These are phyloP conservation scores for Python bivittatus DNA, from an alignment of 2,113 vertebrate genomes.

Conservation along the genomic window DNA sequence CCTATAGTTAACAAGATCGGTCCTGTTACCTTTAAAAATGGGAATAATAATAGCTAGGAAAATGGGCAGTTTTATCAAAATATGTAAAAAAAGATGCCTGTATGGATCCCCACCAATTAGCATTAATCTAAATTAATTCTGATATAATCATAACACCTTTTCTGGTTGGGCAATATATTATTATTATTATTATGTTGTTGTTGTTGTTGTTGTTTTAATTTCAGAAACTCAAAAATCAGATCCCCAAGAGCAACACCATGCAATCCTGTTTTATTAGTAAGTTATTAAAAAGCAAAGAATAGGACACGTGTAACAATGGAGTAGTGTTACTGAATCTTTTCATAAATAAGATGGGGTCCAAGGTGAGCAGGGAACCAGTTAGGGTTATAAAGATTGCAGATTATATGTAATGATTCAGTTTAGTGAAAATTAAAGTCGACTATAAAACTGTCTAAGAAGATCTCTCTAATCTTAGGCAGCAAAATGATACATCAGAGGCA, in stretches of 20 bases:
- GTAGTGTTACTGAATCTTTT: background rate
- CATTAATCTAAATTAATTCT: no score
- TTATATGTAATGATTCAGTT: background rate
- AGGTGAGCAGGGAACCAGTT: background rate
- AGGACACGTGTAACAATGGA: background rate
- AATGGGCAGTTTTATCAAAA: no score
- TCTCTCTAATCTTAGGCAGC: background rate
- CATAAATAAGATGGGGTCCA: background rate
- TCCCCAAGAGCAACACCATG: background rate
- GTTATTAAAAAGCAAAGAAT: background rate
- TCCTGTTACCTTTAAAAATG: no score
- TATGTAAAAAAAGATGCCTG: no score
- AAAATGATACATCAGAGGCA: background rate
- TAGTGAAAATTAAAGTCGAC: background rate
- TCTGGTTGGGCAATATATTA: background rate
- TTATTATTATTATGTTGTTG: no score
- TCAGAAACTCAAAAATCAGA: background rate
- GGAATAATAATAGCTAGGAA: no score
- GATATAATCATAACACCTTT: no score
- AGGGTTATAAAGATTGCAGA: background rate
- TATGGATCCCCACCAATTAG: no score
- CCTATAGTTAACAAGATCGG: no score
- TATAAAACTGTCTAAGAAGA: background rate
- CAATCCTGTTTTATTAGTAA: background rate
- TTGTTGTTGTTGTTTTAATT: background rate